Conservation (phyloP, 1,140 invertebrate species). For the Drosophila kepulauana region DNA sequence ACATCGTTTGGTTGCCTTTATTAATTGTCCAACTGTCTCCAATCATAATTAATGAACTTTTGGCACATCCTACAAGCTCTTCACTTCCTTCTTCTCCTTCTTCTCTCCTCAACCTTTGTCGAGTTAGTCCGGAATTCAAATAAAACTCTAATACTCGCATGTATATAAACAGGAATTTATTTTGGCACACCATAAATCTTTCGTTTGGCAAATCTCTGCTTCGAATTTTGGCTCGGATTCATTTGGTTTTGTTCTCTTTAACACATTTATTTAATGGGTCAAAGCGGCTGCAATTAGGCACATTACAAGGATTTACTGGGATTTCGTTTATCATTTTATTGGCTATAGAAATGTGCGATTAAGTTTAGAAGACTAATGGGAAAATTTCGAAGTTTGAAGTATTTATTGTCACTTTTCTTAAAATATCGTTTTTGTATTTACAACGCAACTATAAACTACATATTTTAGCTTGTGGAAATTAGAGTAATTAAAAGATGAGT, state of each 20-base stretch:
- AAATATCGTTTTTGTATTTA: no score
- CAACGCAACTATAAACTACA: no score
- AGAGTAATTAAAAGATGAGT: no score
- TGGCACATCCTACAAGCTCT: conserved; percentile 58
- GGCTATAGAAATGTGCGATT: conserved; percentile 6
- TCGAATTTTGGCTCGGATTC: neutral
- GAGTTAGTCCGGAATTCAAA: conserved; percentile 44
- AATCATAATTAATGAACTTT: conserved; percentile 83
- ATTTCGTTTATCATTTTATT: conserved; percentile 20
- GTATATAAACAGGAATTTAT: conserved; percentile 68
- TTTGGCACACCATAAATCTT: conserved; percentile 79
- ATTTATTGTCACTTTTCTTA: neutral
- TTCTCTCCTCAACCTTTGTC: neutral
- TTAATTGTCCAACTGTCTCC: conserved; percentile 82
- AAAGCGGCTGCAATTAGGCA: conserved; percentile 56
- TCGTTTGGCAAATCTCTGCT: conserved; percentile 63
- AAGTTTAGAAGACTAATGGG: no score
- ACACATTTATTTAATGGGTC: conserved; percentile 58
- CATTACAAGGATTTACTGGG: conserved; percentile 60
- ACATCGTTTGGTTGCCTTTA: conserved; percentile 57
- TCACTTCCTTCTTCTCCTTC: conserved; percentile 24
- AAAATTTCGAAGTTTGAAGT: neutral
- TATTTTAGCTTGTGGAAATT: no score
- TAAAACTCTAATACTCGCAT: conserved; percentile 51
- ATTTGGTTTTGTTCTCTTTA: conserved; percentile 26